Evolutionary conservation across 2,113 vertebrate genomes (phyloP).

Genomic region (Mixornis gularis): DNA sequence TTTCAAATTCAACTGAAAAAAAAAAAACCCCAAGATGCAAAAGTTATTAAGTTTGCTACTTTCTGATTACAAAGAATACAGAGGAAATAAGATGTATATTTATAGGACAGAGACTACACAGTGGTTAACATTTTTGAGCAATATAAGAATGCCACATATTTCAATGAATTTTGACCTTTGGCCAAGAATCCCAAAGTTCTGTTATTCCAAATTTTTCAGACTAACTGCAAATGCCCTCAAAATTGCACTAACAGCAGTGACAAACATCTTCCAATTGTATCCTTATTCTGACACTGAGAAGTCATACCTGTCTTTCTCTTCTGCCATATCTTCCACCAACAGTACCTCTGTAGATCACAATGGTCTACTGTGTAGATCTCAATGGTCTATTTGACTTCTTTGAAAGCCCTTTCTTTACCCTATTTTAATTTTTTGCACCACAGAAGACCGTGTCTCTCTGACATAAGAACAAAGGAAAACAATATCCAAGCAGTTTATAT

Average conservation of each 20-base stretch:
- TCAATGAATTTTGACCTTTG: background rate
- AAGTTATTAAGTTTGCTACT: background rate
- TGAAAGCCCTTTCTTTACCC: background rate
- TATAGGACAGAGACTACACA: background rate
- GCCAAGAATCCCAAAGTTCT: background rate
- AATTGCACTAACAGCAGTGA: background rate
- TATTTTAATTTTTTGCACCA: background rate
- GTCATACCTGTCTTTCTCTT: background rate
- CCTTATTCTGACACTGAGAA: background rate
- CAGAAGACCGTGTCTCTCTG: rapidly evolving
- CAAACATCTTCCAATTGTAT: background rate
- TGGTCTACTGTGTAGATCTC: background rate
- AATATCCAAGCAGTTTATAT: background rate
- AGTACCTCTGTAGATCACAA: background rate
- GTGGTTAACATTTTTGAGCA: background rate
- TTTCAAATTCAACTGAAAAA: background rate
- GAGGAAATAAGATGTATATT: background rate
- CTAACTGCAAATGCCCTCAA: background rate
- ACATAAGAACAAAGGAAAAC: background rate
- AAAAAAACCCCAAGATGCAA: background rate
- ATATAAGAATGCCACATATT: background rate
- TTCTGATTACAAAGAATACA: background rate
- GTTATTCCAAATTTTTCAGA: background rate
- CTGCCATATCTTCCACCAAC: background rate
- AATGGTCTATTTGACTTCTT: background rate